Conservation (phyloP, 2,888 invertebrate species). For the Clivina fossor region DNA sequence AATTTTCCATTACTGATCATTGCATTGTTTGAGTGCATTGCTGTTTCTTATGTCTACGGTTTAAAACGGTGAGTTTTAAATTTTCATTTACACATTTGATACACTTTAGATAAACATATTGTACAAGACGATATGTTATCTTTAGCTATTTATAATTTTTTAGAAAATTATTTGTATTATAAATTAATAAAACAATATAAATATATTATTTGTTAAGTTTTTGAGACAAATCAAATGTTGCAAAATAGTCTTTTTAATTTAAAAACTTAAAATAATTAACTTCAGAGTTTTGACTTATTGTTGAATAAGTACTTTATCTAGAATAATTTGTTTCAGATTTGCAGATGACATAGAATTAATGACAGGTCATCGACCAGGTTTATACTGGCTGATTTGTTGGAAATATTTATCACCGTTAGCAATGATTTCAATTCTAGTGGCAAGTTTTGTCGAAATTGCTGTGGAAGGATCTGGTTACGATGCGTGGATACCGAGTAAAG, state of each 20-base stretch:
- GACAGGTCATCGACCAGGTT: slow-evolving; percentile 85
- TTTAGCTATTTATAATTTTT: too few relatives aligned
- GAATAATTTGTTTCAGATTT: slow-evolving; percentile 63
- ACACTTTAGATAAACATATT: too few relatives aligned
- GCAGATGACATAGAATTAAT: slow-evolving; percentile 93
- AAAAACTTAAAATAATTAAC: neutral
- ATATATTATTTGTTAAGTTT: too few relatives aligned
- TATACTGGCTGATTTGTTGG: slow-evolving; percentile 95
- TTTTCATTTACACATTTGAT: too few relatives aligned
- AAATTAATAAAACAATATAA: too few relatives aligned
- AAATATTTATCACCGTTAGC: slow-evolving; percentile 88
- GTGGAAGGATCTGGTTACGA: slow-evolving; percentile 81
- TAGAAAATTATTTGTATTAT: too few relatives aligned
- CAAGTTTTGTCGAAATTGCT: slow-evolving; percentile 79
- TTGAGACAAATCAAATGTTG: too few relatives aligned
- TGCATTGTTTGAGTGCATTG: slow-evolving; percentile 89
- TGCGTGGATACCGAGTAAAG: slow-evolving; percentile 77
- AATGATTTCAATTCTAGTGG: slow-evolving; percentile 82
- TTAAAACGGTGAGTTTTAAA: slow-evolving; percentile 72
- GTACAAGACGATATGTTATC: too few relatives aligned
- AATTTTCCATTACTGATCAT: slow-evolving; percentile 91
- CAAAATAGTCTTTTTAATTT: neutral
- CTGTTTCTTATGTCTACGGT: slow-evolving; percentile 92
- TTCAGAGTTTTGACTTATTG: neutral
- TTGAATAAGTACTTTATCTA: slow-evolving; percentile 1